Evolutionary conservation across 2,113 vertebrate species (phyloP).

Genomic region (Psittacara wagleri): DNA sequence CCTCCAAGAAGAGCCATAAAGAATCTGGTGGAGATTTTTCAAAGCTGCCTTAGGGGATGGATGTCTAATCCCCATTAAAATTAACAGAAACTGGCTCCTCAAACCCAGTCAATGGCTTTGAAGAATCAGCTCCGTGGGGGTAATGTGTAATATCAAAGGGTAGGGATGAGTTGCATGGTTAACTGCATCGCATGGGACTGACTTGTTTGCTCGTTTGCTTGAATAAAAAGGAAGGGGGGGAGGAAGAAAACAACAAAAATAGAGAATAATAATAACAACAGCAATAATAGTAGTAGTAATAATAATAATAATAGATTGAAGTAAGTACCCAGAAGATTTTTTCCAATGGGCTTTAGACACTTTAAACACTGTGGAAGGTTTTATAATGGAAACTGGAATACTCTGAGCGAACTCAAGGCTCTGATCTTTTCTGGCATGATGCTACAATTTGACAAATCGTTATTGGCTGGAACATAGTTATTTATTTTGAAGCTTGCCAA

Average conservation of each 20-base stretch:
- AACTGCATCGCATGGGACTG: neutral
- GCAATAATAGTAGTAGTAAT: neutral
- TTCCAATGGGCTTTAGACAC: neutral
- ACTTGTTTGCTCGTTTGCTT: neutral
- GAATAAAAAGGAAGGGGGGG: neutral
- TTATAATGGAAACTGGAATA: neutral
- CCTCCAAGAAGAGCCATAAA: constrained; percentile 29
- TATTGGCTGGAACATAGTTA: neutral
- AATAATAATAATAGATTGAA: neutral
- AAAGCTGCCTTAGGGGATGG: constrained; percentile 34
- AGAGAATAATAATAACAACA: neutral
- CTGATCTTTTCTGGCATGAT: neutral
- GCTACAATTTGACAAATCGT: neutral
- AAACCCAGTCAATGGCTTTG: constrained; percentile 15
- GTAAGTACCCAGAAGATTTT: neutral
- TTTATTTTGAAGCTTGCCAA: neutral
- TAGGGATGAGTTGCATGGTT: neutral
- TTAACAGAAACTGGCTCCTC: constrained; percentile 32
- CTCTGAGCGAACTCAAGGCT: neutral
- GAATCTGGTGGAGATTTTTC: constrained; percentile 33
- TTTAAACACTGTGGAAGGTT: neutral
- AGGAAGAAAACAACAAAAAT: neutral
- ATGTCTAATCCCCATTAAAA: constrained; percentile 47
- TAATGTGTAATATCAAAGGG: constrained; percentile 1
- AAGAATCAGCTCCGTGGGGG: neutral